Conservation (phyloP, 2,888 invertebrate genomes). For the Lasioglossum leucozonium region DNA sequence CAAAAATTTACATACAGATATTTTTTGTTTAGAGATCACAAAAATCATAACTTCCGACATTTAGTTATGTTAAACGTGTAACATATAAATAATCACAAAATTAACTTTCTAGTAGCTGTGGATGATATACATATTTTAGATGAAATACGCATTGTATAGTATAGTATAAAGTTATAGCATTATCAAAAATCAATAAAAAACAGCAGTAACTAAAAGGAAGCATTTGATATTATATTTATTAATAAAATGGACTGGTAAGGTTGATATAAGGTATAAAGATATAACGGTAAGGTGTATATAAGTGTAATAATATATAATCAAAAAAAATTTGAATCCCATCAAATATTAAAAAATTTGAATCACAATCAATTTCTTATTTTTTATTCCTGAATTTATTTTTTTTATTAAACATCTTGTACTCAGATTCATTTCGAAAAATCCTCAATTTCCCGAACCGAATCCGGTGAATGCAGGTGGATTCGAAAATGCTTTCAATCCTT, state of each 20-base stretch:
- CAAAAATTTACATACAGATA: conserved; percentile 32
- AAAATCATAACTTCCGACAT: conserved; percentile 19
- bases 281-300: not conserved
- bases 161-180: conserved; percentile 18
- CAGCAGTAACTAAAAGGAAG: conserved; percentile 35
- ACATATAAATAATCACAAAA: conserved; percentile 36
- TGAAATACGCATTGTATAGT: conserved; percentile 34
- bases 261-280: not conserved
- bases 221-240: conserved; percentile 13
- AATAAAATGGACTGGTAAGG: conserved; percentile 10
- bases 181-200: conserved; percentile 23
- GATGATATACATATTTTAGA: conserved; percentile 26
- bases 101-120: conserved; percentile 41
- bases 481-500: too few species aligned
- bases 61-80: conserved; percentile 33
- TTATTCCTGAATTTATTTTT: too few species aligned
- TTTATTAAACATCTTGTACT: too few species aligned
- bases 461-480: too few species aligned
- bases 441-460: too few species aligned
- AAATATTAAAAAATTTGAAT: not conserved
- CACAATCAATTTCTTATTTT: too few species aligned
- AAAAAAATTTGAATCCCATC: not conserved
- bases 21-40: conserved; percentile 26
- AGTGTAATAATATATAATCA: not conserved
- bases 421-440: too few species aligned